Evolutionary conservation across 2,888 invertebrate species (phyloP).

Genomic region (Drosophila flavopinicola): DNA sequence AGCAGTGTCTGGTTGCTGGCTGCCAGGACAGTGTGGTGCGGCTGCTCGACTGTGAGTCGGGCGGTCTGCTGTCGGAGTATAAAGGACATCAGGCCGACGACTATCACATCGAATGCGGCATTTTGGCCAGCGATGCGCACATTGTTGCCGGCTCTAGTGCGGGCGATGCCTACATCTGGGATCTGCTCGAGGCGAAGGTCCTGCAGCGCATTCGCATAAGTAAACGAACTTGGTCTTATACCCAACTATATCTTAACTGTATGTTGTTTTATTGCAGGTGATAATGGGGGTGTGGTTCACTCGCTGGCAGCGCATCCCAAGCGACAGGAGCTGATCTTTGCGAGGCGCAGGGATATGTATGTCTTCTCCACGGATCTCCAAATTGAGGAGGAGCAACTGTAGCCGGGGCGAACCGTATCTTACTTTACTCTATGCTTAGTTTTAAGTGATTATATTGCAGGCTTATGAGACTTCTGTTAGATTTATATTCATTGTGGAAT

Average conservation of each 20-base stretch:
- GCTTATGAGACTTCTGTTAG: background rate
- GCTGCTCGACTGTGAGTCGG: slow-evolving; percentile 94
- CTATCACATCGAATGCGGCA: slow-evolving; percentile 93
- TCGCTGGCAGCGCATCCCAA: slow-evolving; percentile 93
- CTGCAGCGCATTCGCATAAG: slow-evolving; percentile 82
- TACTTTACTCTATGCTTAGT: too few species aligned
- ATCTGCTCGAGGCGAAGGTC: slow-evolving; percentile 91
- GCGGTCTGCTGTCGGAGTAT: slow-evolving; percentile 91
- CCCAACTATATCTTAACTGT: background rate
- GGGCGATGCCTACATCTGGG: slow-evolving; percentile 89
- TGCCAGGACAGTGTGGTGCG: slow-evolving; percentile 93
- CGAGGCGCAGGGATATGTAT: slow-evolving; percentile 82
- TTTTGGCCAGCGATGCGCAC: slow-evolving; percentile 92
- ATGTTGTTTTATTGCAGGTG: slow-evolving; percentile 56
- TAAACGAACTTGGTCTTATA: background rate
- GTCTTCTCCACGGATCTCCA: slow-evolving; percentile 74
- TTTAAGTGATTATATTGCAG: background rate
- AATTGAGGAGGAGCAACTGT: slow-evolving; percentile 59
- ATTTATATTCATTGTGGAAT: background rate
- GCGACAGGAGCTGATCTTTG: slow-evolving; percentile 80
- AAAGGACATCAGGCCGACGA: slow-evolving; percentile 93
- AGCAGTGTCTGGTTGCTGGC: slow-evolving; percentile 94
- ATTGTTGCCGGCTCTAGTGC: slow-evolving; percentile 96
- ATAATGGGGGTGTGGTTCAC: slow-evolving; percentile 88
- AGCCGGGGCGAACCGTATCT: background rate